Percentiles rank a stretch among this genome's conserved stretches.
Conservation (phyloP, 2,797 vertebrate genomes). For the Delichon dasypus region DNA sequence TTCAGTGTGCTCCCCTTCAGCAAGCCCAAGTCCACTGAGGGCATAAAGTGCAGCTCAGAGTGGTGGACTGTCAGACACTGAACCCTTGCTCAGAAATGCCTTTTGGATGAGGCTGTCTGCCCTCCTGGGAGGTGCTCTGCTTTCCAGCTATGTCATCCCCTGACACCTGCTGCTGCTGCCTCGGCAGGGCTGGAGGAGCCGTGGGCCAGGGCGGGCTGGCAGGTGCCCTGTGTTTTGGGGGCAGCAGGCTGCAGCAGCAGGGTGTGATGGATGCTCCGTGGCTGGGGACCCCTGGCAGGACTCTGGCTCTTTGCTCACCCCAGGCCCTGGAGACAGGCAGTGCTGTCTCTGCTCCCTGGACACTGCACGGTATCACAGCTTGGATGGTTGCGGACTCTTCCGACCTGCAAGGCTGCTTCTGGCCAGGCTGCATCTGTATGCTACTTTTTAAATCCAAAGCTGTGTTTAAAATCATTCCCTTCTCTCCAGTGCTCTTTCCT, state of each 20-base stretch:
- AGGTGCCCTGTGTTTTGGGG: background rate
- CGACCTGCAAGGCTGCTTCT: background rate
- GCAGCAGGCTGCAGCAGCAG: rapidly evolving
- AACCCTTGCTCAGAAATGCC: background rate
- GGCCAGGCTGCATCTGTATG: background rate
- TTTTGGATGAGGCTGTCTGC: background rate
- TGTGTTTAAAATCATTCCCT: background rate
- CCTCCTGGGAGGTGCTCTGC: background rate
- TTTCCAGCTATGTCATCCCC: background rate
- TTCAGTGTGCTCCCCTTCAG: background rate
- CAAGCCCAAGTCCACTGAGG: background rate
- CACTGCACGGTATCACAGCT: rapidly evolving
- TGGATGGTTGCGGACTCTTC: background rate
- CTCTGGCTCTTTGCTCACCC: background rate
- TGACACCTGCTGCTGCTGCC: background rate
- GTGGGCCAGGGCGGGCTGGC: background rate
- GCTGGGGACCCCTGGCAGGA: background rate
- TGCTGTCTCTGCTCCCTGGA: background rate
- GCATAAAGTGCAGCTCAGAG: background rate
- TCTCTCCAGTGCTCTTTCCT: background rate
- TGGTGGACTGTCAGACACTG: background rate
- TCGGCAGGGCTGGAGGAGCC: background rate
- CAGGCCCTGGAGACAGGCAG: background rate
- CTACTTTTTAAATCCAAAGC: background rate
- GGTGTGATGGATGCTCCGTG: background rate